Percentiles rank a stretch among this genome's conserved stretches.
Conservation (phyloP, 1,140 invertebrate genomes). For the Oppia nitens region DNA sequence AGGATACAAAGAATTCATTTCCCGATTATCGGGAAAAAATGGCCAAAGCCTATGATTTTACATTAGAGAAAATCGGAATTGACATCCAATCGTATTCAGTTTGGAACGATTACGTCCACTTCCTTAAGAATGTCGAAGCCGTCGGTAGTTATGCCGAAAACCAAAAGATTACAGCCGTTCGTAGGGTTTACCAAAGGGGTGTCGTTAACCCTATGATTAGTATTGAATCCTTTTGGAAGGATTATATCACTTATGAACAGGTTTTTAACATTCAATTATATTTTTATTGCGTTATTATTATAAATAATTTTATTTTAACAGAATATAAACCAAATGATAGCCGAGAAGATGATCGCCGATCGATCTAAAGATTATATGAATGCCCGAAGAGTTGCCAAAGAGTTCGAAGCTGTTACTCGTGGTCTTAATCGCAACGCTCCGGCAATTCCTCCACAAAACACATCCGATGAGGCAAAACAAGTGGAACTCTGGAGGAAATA, state of each 20-base stretch:
- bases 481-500: slow-evolving; percentile 99
- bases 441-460: slow-evolving; percentile 72
- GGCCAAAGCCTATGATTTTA: slow-evolving; percentile 98
- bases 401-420: slow-evolving; percentile 81
- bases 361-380: slow-evolving; percentile 92
- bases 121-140: slow-evolving; percentile 92
- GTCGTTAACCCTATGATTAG: slow-evolving; percentile 91
- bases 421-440: slow-evolving; percentile 86
- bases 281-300: slow-evolving; percentile 1
- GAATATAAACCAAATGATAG: slow-evolving; percentile 91
- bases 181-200: slow-evolving; percentile 53
- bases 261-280: slow-evolving; percentile 23
- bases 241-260: slow-evolving; percentile 65
- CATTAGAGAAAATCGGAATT: slow-evolving; percentile 95
- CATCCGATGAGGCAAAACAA: slow-evolving; percentile 78
- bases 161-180: slow-evolving; percentile 91
- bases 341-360: slow-evolving; percentile 81
- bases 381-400: slow-evolving; percentile 84
- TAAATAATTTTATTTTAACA: slow-evolving; percentile 48
- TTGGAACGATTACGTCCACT: slow-evolving; percentile 95
- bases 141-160: slow-evolving; percentile 97
- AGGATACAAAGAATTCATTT: slow-evolving; percentile 77
- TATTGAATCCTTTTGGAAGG: slow-evolving; percentile 95
- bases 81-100: slow-evolving; percentile 88
- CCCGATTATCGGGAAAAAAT: slow-evolving; percentile 91